These are phyloP conservation scores for Cynaeus angustus DNA, from an alignment of 2,888 invertebrate species.

Conservation along the genomic window DNA sequence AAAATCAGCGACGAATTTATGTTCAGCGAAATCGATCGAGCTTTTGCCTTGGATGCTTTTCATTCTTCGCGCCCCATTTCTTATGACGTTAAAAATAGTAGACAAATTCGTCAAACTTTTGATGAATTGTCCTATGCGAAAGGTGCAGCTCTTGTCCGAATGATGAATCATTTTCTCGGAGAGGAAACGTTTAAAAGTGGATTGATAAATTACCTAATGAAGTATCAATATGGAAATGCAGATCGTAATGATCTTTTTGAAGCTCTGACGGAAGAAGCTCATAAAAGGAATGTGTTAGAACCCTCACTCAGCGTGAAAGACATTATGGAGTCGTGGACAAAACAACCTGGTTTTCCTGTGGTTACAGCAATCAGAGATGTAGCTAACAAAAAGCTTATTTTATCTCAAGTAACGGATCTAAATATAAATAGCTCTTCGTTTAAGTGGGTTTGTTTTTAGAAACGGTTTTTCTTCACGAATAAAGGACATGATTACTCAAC, in stretches of 20 bases:
- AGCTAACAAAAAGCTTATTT: slow-evolving; percentile 65
- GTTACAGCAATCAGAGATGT: slow-evolving; percentile 74
- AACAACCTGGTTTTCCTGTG: slow-evolving; percentile 81
- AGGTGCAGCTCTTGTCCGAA: slow-evolving; percentile 81
- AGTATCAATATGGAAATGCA: slow-evolving; percentile 76
- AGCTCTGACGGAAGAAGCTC: slow-evolving; percentile 76
- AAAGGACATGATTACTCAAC: slow-evolving; percentile 59
- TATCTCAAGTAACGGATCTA: slow-evolving; percentile 67
- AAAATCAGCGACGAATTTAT: slow-evolving; percentile 75
- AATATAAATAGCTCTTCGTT: slow-evolving; percentile 46
- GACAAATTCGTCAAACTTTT: slow-evolving; percentile 80
- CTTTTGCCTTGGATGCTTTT: slow-evolving; percentile 77
- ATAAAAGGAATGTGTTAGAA: slow-evolving; percentile 66
- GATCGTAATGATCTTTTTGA: slow-evolving; percentile 82
- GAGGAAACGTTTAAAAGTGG: slow-evolving; percentile 75
- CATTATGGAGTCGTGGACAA: slow-evolving; percentile 82
- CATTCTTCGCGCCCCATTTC: slow-evolving; percentile 80
- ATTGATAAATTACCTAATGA: slow-evolving; percentile 73
- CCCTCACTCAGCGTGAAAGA: slow-evolving; percentile 72
- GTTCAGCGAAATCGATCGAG: slow-evolving; percentile 73
- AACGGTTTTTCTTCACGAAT: slow-evolving; percentile 64
- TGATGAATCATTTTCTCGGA: slow-evolving; percentile 83
- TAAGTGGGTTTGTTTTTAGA: slow-evolving; percentile 56
- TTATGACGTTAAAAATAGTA: slow-evolving; percentile 76
- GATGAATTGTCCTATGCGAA: slow-evolving; percentile 84